phyloP scores from a whole-genome alignment of 2,888 invertebrate species.

The Digitonthophagus gazella region DNA sequence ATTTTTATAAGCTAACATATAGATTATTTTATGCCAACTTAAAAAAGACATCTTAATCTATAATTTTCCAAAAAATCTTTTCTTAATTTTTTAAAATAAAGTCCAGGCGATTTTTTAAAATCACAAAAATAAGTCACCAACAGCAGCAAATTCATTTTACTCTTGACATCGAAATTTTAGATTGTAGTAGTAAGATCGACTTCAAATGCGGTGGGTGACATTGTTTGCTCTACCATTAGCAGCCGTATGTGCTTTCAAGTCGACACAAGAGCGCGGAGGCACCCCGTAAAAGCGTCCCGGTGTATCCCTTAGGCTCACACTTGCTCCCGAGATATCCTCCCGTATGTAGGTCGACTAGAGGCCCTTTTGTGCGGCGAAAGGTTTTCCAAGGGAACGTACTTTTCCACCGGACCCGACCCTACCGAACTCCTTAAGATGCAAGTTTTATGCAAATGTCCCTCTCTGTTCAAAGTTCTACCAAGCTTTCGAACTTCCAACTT shows the following conservation, averaged over 20 bases:
- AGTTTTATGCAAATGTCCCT: not conserved
- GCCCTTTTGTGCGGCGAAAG: not conserved
- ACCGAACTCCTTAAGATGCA: not conserved
- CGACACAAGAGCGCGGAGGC: not conserved
- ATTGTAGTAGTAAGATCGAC: too few relatives aligned
- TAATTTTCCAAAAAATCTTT: too few relatives aligned
- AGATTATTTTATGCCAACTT: too few relatives aligned
- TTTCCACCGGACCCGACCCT: not conserved
- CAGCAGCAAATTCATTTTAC: too few relatives aligned
- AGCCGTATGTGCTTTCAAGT: not conserved
- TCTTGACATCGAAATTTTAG: too few relatives aligned
- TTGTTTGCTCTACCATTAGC: not conserved
- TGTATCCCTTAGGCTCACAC: not conserved
- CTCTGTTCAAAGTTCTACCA: not conserved
- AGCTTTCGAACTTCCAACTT: not conserved
- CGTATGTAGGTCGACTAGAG: not conserved
- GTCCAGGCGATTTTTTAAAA: too few relatives aligned
- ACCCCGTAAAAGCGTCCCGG: not conserved
- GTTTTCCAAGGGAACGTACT: not conserved
- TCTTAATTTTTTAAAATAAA: too few relatives aligned
- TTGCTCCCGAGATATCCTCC: not conserved
- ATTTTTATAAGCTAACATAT: too few relatives aligned
- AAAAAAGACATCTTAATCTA: too few relatives aligned
- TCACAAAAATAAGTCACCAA: too few relatives aligned
- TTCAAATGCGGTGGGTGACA: not conserved